Evolutionary conservation across 2,888 invertebrate species (phyloP).

Genomic region (Trilocha varians): DNA sequence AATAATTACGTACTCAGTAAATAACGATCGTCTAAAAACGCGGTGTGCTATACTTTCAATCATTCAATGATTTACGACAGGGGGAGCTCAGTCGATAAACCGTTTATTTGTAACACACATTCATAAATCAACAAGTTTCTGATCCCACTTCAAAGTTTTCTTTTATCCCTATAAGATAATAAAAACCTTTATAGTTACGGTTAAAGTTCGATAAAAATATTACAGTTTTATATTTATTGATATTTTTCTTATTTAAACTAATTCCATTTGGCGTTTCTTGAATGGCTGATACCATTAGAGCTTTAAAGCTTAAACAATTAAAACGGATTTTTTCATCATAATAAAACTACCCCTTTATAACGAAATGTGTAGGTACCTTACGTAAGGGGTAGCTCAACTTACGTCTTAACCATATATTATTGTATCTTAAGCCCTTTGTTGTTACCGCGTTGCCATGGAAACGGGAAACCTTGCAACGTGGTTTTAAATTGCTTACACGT

Average conservation of each 20-base stretch:
- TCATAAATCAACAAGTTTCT: background rate
- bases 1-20: background rate
- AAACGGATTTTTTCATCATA: too few relatives aligned
- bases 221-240: too few relatives aligned
- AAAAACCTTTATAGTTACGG: too few relatives aligned
- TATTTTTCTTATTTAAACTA: too few relatives aligned
- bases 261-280: too few relatives aligned
- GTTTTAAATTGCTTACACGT: too few relatives aligned
- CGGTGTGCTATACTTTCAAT: background rate
- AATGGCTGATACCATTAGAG: too few relatives aligned
- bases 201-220: too few relatives aligned
- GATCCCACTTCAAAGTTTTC: too few relatives aligned
- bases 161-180: too few relatives aligned
- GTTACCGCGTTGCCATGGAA: conserved; percentile 17
- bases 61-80: background rate
- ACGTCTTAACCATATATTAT: background rate
- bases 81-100: background rate
- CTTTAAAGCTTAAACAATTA: too few relatives aligned
- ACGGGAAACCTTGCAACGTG: conserved; percentile 14
- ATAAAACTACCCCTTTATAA: too few relatives aligned
- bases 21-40: background rate
- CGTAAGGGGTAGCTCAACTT: background rate
- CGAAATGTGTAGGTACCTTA: background rate
- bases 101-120: background rate
- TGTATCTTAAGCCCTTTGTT: conserved; percentile 19